phyloP scores from a whole-genome alignment of 2,113 vertebrate species.

The Podarcis muralis region DNA sequence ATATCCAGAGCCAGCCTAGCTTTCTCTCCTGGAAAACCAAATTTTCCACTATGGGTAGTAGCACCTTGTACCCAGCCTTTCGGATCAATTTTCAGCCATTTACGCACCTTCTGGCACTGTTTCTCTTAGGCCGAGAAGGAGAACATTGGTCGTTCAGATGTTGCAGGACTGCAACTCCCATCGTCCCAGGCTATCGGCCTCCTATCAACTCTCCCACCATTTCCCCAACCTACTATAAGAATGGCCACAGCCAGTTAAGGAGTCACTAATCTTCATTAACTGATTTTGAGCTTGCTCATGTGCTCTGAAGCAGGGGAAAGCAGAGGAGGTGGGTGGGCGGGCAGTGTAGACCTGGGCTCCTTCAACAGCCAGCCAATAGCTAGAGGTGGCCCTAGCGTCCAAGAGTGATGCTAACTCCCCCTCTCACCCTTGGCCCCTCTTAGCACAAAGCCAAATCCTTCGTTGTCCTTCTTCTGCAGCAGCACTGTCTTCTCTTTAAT shows the following conservation, averaged over 20 bases:
- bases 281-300: neutral
- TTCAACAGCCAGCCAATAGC: neutral
- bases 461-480: slow-evolving; percentile 94
- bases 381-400: neutral
- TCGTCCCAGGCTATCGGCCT: neutral
- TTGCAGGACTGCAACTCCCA: neutral
- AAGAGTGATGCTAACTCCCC: neutral
- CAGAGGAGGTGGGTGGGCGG: neutral
- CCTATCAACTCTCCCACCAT: neutral
- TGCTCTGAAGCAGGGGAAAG: neutral
- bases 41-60: neutral
- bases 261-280: neutral
- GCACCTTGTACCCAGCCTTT: neutral
- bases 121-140: neutral
- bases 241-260: neutral
- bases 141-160: neutral
- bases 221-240: no score
- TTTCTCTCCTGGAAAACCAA: neutral
- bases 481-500: slow-evolving; percentile 95
- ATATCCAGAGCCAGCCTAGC: neutral
- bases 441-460: slow-evolving; percentile 93
- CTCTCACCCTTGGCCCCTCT: slow-evolving; percentile 91
- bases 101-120: neutral
- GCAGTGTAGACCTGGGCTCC: neutral
- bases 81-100: neutral